phyloP scores from a whole-genome alignment of 2,888 invertebrate genomes.

The Nephrotoma flavescens region DNA sequence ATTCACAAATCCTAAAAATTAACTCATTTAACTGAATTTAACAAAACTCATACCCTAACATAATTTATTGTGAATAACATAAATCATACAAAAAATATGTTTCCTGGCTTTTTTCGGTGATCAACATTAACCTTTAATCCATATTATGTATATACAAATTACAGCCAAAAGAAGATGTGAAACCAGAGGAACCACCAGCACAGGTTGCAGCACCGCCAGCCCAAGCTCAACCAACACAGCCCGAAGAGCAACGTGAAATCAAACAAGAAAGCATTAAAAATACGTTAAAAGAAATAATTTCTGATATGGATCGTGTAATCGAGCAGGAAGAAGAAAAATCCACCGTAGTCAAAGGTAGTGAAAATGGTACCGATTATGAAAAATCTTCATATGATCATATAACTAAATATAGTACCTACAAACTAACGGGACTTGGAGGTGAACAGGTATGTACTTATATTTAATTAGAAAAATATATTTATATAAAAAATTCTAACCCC shows the following conservation, averaged over 20 bases:
- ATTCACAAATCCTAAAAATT: not conserved
- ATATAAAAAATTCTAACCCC: not conserved
- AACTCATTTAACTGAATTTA: not conserved
- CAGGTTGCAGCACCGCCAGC: not conserved
- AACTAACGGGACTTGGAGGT: not conserved
- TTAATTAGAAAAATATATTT: not conserved
- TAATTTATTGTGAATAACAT: not conserved
- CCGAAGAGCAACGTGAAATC: slow-evolving; percentile 23
- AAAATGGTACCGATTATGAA: not conserved
- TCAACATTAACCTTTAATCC: not conserved
- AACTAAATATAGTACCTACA: slow-evolving; percentile 1
- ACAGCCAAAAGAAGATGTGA: not conserved
- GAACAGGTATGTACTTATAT: not conserved
- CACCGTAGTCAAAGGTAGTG: not conserved
- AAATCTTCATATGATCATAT: not conserved
- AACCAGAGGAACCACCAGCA: not conserved
- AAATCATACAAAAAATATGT: not conserved
- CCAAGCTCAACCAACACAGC: not conserved
- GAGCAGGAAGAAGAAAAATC: slow-evolving; percentile 29
- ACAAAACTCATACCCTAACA: not conserved
- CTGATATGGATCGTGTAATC: slow-evolving; percentile 42
- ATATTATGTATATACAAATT: not conserved
- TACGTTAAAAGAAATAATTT: slow-evolving; percentile 42
- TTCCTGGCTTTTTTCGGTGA: not conserved
- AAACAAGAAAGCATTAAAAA: slow-evolving; percentile 39